Evolutionary conservation across 2,888 invertebrate species (phyloP).

Genomic region (Aphidoletes aphidimyza): DNA sequence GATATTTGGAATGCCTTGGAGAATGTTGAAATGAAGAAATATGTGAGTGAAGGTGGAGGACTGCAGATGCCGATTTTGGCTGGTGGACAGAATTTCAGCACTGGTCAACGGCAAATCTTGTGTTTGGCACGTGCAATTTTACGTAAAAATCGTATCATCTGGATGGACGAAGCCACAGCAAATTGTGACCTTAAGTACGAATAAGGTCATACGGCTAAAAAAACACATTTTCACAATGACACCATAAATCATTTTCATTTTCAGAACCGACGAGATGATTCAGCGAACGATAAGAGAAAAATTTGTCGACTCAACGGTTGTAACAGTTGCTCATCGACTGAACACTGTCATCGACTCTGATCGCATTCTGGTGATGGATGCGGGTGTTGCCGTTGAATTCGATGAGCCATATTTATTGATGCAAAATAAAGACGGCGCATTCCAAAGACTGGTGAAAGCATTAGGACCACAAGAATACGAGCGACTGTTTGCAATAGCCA

Average conservation of each 20-base stretch:
- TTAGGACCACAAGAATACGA: constrained; percentile 69
- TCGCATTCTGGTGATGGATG: constrained; percentile 88
- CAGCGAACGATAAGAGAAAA: constrained; percentile 84
- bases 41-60: constrained; percentile 70
- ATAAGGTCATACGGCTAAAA: not conserved
- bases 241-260: not conserved
- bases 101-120: constrained; percentile 82
- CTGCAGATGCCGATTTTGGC: constrained; percentile 77
- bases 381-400: constrained; percentile 79
- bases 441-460: constrained; percentile 77
- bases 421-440: constrained; percentile 71
- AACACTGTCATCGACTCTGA: constrained; percentile 89
- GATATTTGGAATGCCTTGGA: constrained; percentile 76
- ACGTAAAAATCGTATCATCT: constrained; percentile 78
- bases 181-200: constrained; percentile 67
- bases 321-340: constrained; percentile 91
- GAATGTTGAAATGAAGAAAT: constrained; percentile 78
- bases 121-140: constrained; percentile 85
- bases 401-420: constrained; percentile 76
- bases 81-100: constrained; percentile 77
- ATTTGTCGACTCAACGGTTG: constrained; percentile 84
- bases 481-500: constrained; percentile 3
- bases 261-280: constrained; percentile 80
- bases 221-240: not conserved
- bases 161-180: constrained; percentile 75